Evolutionary conservation across 1,140 invertebrate species (phyloP).

Genomic region (Lamellibrachia luymesi): DNA sequence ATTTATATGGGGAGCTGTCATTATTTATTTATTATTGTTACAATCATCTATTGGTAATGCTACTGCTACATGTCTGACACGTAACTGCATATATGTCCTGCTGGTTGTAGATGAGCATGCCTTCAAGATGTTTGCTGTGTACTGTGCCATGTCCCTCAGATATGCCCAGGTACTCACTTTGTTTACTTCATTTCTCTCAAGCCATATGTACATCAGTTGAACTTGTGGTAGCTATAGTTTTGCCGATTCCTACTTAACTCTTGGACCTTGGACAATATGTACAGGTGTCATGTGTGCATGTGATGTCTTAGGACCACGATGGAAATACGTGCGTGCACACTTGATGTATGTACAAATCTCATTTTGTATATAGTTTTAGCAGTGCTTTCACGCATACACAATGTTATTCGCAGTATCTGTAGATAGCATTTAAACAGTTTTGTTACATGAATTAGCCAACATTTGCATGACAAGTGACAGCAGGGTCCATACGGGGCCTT

Average conservation of each 20-base stretch:
- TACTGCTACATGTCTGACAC: background rate
- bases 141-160: slow-evolving; percentile 72
- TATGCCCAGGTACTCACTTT: background rate
- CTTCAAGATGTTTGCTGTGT: slow-evolving; percentile 71
- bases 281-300: background rate
- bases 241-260: background rate
- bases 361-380: no score
- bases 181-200: background rate
- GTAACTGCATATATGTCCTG: background rate
- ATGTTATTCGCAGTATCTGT: background rate
- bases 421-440: background rate
- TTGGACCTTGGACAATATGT: background rate
- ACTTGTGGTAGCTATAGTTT: background rate
- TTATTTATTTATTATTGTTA: background rate
- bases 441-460: background rate
- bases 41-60: background rate
- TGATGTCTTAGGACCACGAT: background rate
- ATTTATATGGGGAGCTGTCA: no score
- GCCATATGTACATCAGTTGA: background rate
- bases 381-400: background rate
- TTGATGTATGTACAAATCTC: no score
- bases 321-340: no score
- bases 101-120: background rate
- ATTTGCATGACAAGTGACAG: no score
- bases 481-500: no score